A percentile compares a stretch with the other conserved stretches of the same genome.
phyloP scores from a whole-genome alignment of 2,888 invertebrate genomes.

The Drosophila lacicola region DNA sequence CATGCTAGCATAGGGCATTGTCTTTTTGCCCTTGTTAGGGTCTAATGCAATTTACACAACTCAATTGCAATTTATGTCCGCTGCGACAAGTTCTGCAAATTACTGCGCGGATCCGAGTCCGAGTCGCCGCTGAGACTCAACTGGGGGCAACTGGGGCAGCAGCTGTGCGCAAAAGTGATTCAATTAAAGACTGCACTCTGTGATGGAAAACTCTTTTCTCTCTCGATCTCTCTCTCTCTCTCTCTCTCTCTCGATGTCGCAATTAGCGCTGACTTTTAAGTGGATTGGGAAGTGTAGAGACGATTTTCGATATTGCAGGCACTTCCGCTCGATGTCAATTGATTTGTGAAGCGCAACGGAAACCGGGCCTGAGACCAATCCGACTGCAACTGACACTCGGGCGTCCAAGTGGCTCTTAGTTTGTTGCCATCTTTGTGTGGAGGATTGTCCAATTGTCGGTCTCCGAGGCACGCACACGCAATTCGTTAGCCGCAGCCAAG shows the following conservation, averaged over 20 bases:
- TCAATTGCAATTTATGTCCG: constrained; percentile 38
- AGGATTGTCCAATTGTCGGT: constrained; percentile 31
- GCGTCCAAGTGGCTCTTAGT: constrained; percentile 41
- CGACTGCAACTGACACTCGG: constrained; percentile 19
- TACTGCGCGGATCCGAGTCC: neutral
- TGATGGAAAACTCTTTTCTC: constrained; percentile 29
- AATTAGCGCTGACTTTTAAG: constrained; percentile 37
- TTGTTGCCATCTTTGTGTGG: constrained; percentile 31
- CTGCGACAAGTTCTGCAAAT: constrained; percentile 26
- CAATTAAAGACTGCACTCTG: constrained; percentile 52
- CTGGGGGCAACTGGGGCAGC: constrained; percentile 8
- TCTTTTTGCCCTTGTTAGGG: constrained; percentile 29
- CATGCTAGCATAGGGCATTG: constrained; percentile 25
- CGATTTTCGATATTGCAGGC: constrained; percentile 32
- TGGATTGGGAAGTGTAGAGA: constrained; percentile 44
- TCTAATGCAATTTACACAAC: constrained; percentile 43
- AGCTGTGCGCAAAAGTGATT: constrained; percentile 35
- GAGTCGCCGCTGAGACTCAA: constrained; percentile 7
- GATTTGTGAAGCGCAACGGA: constrained; percentile 32
- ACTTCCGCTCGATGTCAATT: constrained; percentile 48
- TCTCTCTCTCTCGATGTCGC: neutral
- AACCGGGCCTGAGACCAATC: constrained; percentile 12
- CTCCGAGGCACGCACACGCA: constrained; percentile 60
- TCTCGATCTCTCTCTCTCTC: neutral
- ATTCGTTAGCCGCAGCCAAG: constrained; percentile 60